phyloP scores from a whole-genome alignment of 2,797 vertebrate species.

The Muraenolepis orangiensis region DNA sequence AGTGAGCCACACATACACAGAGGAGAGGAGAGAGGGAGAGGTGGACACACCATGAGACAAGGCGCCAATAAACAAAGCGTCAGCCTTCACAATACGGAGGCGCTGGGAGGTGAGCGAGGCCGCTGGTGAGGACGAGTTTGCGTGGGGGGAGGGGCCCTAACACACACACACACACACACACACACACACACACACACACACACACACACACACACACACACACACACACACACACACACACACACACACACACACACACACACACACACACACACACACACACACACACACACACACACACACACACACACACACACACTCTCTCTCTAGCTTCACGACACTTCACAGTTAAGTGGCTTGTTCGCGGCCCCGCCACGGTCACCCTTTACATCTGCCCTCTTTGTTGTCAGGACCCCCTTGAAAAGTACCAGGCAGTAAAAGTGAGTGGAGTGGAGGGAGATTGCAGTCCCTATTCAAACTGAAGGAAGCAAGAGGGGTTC shows the following conservation, averaged over 20 bases:
- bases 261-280: too few relatives aligned
- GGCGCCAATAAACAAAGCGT: constrained; percentile 48
- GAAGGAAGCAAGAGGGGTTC: constrained; percentile 31
- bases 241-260: too few relatives aligned
- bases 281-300: too few relatives aligned
- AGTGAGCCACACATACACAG: background rate
- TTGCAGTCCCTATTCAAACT: constrained; percentile 38
- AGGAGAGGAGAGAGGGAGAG: constrained; percentile 8
- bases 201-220: too few relatives aligned
- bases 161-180: too few relatives aligned
- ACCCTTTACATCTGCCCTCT: constrained; percentile 52
- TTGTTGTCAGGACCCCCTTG: constrained; percentile 40
- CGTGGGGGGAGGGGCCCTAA: too few relatives aligned
- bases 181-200: too few relatives aligned
- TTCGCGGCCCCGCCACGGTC: constrained; percentile 55
- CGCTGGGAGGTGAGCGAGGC: constrained; percentile 32
- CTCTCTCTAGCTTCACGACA: constrained; percentile 39
- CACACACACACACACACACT: too few relatives aligned
- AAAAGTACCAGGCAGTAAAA: constrained; percentile 40
- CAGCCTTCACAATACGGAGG: constrained; percentile 22
- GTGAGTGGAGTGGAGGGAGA: background rate
- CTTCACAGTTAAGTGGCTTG: constrained; percentile 65
- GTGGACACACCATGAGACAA: constrained; percentile 39
- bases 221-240: too few relatives aligned
- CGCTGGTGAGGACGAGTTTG: constrained; percentile 28